phyloP scores from a whole-genome alignment of 2,113 vertebrate genomes.

The Aptenodytes forsteri region DNA sequence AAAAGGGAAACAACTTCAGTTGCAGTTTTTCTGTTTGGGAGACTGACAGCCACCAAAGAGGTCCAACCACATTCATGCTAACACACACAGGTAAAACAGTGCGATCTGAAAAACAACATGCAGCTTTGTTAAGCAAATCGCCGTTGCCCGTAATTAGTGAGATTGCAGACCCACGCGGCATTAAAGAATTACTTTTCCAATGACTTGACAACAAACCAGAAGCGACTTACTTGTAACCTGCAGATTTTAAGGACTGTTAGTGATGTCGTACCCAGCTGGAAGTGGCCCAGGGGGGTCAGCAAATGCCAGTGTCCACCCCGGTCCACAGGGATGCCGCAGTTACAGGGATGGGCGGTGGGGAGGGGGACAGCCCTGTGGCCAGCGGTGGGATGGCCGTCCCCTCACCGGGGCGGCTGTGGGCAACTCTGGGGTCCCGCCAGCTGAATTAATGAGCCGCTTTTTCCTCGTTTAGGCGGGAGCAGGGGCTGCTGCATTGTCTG shows the following conservation, averaged over 20 bases:
- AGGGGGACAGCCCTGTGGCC: background rate
- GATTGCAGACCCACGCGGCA: conserved; percentile 49
- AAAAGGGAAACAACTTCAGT: background rate
- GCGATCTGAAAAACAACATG: conserved; percentile 68
- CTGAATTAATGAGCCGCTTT: background rate
- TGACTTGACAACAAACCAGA: background rate
- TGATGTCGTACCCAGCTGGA: fast-evolving
- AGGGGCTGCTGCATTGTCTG: fast-evolving
- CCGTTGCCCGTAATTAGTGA: conserved; percentile 72
- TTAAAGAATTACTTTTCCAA: conserved; percentile 15
- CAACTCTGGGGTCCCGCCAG: background rate
- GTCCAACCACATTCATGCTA: conserved; percentile 83
- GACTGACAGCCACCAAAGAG: conserved; percentile 49
- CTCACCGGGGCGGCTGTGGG: background rate
- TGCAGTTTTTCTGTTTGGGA: background rate
- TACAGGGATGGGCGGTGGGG: fast-evolving
- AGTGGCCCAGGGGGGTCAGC: background rate
- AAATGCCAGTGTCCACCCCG: fast-evolving
- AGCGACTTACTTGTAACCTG: conserved; percentile 38
- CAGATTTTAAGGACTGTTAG: background rate
- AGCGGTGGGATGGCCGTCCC: fast-evolving
- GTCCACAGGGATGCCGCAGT: background rate
- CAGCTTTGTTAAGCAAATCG: conserved; percentile 76
- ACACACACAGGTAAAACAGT: conserved; percentile 77
- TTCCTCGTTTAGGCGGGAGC: background rate